phyloP scores from a whole-genome alignment of 2,113 vertebrate species.

The Otus sunia region DNA sequence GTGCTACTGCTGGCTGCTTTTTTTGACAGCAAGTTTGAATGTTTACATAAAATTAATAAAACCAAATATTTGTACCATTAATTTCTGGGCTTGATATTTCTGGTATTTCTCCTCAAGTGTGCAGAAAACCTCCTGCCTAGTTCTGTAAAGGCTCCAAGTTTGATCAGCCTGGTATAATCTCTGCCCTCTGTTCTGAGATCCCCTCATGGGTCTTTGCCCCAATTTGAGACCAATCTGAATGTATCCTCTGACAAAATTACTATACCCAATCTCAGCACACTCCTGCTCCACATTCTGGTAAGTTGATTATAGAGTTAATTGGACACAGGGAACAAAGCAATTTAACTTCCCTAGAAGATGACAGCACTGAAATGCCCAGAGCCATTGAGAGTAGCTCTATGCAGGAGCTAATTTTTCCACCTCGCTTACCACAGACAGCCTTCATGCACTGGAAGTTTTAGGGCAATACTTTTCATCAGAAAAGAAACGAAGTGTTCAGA shows the following conservation, averaged over 20 bases:
- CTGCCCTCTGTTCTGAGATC: conserved; percentile 1
- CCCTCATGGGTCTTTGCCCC: background rate
- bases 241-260: background rate
- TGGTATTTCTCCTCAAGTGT: background rate
- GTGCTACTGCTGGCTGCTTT: background rate
- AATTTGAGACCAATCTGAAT: background rate
- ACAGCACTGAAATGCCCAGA: conserved; percentile 24
- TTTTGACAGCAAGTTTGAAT: background rate
- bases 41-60: background rate
- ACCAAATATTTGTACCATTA: background rate
- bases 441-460: conserved; percentile 48
- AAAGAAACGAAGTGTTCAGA: background rate
- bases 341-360: conserved; percentile 53
- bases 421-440: conserved; percentile 12
- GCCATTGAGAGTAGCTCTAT: background rate
- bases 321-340: conserved; percentile 30
- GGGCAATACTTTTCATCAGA: conserved; percentile 16
- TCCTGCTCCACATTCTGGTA: conserved; percentile 20
- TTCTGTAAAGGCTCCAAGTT: background rate
- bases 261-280: background rate
- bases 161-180: background rate
- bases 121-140: background rate
- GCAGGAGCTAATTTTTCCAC: conserved; percentile 30
- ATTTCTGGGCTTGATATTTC: background rate
- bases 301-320: conserved; percentile 54